These are phyloP conservation scores for Alces alces DNA, from an alignment of 2,113 vertebrate species.

Conservation along the genomic window DNA sequence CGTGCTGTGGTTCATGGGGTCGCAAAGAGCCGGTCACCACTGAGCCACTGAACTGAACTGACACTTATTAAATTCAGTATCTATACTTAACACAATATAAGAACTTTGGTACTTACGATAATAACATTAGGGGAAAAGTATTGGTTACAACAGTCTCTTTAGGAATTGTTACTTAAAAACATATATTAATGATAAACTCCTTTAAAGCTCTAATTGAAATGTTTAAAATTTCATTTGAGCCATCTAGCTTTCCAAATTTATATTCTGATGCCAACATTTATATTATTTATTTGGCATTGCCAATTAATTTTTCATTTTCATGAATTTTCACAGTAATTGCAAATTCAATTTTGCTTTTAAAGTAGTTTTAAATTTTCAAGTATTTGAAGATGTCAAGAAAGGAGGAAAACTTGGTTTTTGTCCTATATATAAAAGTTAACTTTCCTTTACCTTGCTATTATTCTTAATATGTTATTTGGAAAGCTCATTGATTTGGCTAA, in stretches of 20 bases:
- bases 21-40: neutral
- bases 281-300: neutral
- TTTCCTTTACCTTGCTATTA: neutral
- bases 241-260: slow-evolving; percentile 8
- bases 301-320: neutral
- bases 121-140: neutral
- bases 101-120: neutral
- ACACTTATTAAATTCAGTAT: neutral
- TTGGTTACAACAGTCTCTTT: neutral
- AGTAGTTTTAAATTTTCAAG: neutral
- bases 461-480: neutral
- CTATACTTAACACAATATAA: neutral
- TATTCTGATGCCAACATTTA: neutral
- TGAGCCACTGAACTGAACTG: neutral
- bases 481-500: neutral
- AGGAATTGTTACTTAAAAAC: neutral
- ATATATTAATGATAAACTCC: neutral
- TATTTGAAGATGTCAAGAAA: neutral
- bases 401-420: neutral
- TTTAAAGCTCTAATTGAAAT: neutral
- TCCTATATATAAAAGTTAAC: neutral
- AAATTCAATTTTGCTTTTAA: neutral
- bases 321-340: neutral
- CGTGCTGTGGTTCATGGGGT: neutral
- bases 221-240: neutral